Base-by-base conservation (phyloP, 2,888 invertebrate species). In the Trachelus stipa region DNA sequence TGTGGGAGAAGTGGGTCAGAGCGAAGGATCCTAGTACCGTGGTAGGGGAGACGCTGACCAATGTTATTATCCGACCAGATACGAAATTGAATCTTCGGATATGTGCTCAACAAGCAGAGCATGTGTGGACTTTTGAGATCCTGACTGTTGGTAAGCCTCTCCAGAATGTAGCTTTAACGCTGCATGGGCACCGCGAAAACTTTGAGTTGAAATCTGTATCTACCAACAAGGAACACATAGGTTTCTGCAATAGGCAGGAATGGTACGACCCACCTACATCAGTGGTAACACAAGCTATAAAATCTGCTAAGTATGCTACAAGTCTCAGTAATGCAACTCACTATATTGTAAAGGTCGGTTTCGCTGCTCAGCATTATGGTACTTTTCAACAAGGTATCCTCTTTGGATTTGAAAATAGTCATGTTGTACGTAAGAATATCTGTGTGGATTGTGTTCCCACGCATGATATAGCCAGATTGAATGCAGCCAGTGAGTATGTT, bases 331-430 rank as follows among this genome's bases (percentile, higher is more conserved):
- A 75, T 35, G 74, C 78, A 1, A 78, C 69, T 31, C 73, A 73
- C 23, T 78, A 78, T 73, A 78, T 73, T 35, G 75, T 78, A 75
- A 74, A 79, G 31, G 74, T 73, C 40, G 69, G 76, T 37, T 74
- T 80, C 40, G 74, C 40, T 11, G 80, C 83, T 0, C 69, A 75
- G 4, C 76, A 76, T 79, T 96, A 95, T 88, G 96, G 95, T 34
- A 96, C 96, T 4, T 97, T 96, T 90, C 93, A 95, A 3, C 96
- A 97, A 90, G 94, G 95, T 1, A 93, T 97, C 3, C 94, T 96
- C 4, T 96, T 96, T 90, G 96, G 96, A 90, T 95, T 96, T 87
- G 89, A 91, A 79, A 89, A 91, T 76, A 94, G 94, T 86, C 95
- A 95, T 0, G 92, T 94, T 34, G 88, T 95, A 4, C 93, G 95